These are phyloP conservation scores for Grammatotria lemairii DNA, from an alignment of 2,113 vertebrate species.

Conservation along the genomic window DNA sequence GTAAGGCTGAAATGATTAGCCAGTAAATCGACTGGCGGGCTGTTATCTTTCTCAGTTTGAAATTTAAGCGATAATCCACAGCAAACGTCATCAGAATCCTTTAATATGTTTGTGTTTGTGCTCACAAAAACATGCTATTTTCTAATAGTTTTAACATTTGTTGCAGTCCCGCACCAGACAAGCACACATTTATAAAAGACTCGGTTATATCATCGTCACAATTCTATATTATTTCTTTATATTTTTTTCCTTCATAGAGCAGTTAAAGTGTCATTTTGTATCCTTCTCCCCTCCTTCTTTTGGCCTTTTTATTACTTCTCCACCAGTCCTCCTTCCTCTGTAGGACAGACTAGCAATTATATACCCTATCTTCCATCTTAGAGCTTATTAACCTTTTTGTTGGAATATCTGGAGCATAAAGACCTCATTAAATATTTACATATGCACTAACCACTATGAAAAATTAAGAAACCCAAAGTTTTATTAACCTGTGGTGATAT, in stretches of 20 bases:
- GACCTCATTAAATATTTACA: conserved; percentile 76
- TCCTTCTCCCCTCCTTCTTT: conserved; percentile 2
- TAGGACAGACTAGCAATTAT: conserved; percentile 50
- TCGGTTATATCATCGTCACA: neutral
- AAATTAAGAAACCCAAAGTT: conserved; percentile 73
- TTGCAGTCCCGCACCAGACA: neutral
- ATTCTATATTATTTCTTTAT: neutral
- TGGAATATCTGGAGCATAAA: conserved; percentile 74
- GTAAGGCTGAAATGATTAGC: neutral
- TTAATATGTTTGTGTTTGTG: neutral
- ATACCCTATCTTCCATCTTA: conserved; percentile 58
- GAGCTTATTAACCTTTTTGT: conserved; percentile 74
- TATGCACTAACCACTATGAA: conserved; percentile 70
- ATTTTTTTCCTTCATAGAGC: neutral
- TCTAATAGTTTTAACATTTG: neutral
- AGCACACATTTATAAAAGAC: neutral
- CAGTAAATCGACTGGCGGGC: neutral
- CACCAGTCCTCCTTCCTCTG: conserved; percentile 19
- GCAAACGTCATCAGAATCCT: neutral
- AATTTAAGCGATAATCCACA: neutral
- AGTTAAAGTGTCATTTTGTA: neutral
- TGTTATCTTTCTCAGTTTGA: neutral
- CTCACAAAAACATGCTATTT: neutral
- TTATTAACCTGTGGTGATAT: conserved; percentile 76
- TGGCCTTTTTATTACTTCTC: conserved; percentile 21